Evolutionary conservation across 2,888 invertebrate species (phyloP).

Genomic region (Synergus umbraculus): DNA sequence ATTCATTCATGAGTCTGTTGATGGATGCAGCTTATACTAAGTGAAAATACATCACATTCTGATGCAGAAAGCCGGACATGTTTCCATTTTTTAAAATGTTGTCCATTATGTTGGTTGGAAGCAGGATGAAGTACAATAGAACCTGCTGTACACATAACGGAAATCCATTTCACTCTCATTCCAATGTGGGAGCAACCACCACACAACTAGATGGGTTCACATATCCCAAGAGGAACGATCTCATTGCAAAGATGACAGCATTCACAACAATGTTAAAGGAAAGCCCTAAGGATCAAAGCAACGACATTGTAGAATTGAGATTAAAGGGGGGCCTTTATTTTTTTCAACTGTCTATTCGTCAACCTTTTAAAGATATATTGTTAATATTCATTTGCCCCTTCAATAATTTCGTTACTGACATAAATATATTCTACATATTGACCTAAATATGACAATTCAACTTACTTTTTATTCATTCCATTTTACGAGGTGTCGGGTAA

Average conservation of each 20-base stretch:
- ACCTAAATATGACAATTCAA: too few relatives aligned
- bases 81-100: slow-evolving; percentile 22
- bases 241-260: slow-evolving; percentile 21
- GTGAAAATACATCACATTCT: slow-evolving; percentile 15
- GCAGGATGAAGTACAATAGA: slow-evolving; percentile 6
- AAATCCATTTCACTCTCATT: slow-evolving; percentile 29
- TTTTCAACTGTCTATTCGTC: background rate
- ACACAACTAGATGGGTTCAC: slow-evolving; percentile 11
- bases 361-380: background rate
- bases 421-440: too few relatives aligned
- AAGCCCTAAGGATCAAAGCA: background rate
- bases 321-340: background rate
- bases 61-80: background rate
- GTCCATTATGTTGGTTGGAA: slow-evolving; percentile 35
- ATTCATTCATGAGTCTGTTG: background rate
- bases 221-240: slow-evolving; percentile 1
- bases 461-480: too few relatives aligned
- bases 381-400: background rate
- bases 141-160: slow-evolving; percentile 20
- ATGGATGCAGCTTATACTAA: slow-evolving; percentile 12
- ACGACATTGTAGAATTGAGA: background rate
- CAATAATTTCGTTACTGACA: too few relatives aligned
- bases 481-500: too few relatives aligned
- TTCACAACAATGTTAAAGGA: background rate
- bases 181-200: slow-evolving; percentile 18